Evolutionary conservation across 2,797 vertebrate genomes (phyloP).

Genomic region (Manis javanica): DNA sequence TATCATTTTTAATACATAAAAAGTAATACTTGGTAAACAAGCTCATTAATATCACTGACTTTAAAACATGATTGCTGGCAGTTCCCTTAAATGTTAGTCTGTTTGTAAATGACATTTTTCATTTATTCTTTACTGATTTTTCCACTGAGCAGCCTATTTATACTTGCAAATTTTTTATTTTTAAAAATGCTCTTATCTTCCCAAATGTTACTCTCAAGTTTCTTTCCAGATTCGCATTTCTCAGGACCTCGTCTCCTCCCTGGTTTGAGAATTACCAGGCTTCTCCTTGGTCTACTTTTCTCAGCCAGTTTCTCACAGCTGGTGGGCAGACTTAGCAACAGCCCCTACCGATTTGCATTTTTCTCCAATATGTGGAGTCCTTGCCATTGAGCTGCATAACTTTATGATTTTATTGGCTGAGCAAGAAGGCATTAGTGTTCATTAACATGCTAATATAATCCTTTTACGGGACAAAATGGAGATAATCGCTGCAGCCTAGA

Average conservation of each 20-base stretch:
- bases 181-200: conserved; percentile 57
- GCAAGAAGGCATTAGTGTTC: conserved; percentile 58
- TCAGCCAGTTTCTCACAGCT: conserved; percentile 73
- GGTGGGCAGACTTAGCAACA: conserved; percentile 54
- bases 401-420: conserved; percentile 71
- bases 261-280: conserved; percentile 59
- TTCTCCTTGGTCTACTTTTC: conserved; percentile 78
- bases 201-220: conserved; percentile 63
- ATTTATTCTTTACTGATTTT: conserved; percentile 67
- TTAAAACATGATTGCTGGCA: conserved; percentile 37
- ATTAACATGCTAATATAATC: conserved; percentile 79
- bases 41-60: conserved; percentile 28
- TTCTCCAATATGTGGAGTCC: conserved; percentile 49
- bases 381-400: conserved; percentile 63
- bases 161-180: conserved; percentile 65
- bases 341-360: conserved; percentile 51
- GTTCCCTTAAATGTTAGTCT: conserved; percentile 50
- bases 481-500: conserved; percentile 62
- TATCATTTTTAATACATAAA: neutral
- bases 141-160: conserved; percentile 34
- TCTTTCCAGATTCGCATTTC: conserved; percentile 66
- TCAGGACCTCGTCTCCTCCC: conserved; percentile 74
- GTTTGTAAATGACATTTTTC: conserved; percentile 66
- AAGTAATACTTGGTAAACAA: conserved; percentile 52
- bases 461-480: conserved; percentile 65